Evolutionary conservation across 2,888 invertebrate species (phyloP), one percentile per base, ranked within the genome.

Genomic region (Drosophila mettleri): DNA sequence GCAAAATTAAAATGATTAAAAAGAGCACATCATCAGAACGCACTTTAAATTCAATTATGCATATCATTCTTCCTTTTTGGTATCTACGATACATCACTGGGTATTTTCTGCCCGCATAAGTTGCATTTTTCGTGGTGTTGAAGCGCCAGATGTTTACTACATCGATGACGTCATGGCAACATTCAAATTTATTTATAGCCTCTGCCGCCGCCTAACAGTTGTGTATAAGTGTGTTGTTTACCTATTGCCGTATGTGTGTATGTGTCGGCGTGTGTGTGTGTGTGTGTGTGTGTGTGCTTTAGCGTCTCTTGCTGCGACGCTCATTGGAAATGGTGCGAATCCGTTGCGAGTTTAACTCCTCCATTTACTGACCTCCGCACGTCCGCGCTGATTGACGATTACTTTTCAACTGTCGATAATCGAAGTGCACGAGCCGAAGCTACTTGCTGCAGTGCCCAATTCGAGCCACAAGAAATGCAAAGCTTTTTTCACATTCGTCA

Each of bases 111-210:
- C 59, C 60, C 70, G 71, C 55, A 49, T 64, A 67, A 74, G 52
- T 49, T 86, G 70, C 71, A 69, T 55, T 75, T 82, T 80, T 70
- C 51, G 41, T 69, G 57, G 46, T 62, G 48, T 62, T 72, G 67
- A 71, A 59, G 70, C 66, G 77, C 81, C 88, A 88, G 88, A 88
- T 88, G 89, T 89, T 85, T 81, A 74, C 64, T 75, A 59, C 74
- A 69, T 18, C 74, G 73, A 78, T 89, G 88, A 88, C 88, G 89
- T 88, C 88, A 88, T 78, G 70, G 60, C 46, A 64, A 69, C 74
- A 86, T 74, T 82, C 58, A 70, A 78, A 81, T 74, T 76, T 85
- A 85, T 85, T 80, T 73, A 70, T 88, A 85, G 74, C 69, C 16
- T 22, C 20, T 20, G 73, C 41, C 53, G 62, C 12, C 43, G 62